Evolutionary conservation across 2,113 vertebrate species (phyloP), one percentile per base, ranked within the genome.

Genomic region (Myodes glareolus): DNA sequence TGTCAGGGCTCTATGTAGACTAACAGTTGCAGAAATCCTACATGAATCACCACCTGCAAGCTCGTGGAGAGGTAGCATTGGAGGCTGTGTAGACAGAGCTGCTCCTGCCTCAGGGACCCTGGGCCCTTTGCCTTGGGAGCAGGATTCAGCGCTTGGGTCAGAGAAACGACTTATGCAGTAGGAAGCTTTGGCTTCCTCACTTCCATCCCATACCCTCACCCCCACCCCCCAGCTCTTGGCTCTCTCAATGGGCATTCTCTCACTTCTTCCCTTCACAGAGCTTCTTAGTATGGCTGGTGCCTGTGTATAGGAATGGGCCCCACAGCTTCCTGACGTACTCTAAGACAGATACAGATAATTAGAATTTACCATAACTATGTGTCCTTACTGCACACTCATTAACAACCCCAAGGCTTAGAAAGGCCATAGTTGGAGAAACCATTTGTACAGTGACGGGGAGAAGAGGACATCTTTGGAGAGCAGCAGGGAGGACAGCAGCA

Each of bases 161-260:
- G 13, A 10, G 31, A 89, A n/a, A 33, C 0, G 13, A 11, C 16
- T 7, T 52, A 17, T 70, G 8, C 10, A 50, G 0, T 4, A 29
- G 50, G 21, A 7, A 29, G 58, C n/a, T 31, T 45, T 85, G 21
- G 9, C 29, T n/a, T 87, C 19, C 21, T 47, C 61, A 67, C 61
- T 31, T 67, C 31, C 39, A 31, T 7, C 39, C 39, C 13, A 21
- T 11, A 14, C 8, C 29, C 39, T 21, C 2, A 17, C 8, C 42
- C 2, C 2, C 2, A 17, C 8, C 42, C 2, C 2, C 42, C 2
- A 68, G 10, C 17, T 45, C n/a, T 55, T 0, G 1, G 14, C 39
- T 65, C n/a, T 36, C 88, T 27, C 17, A 13, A 3, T 33, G 10
- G 42, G 25, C 6, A 9, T 7, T 8, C 67, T 25, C 1, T 3